Evolutionary conservation across 1,140 invertebrate species (phyloP), one percentile per base, ranked within the genome.

Genomic region (Bicyclus anynana): DNA sequence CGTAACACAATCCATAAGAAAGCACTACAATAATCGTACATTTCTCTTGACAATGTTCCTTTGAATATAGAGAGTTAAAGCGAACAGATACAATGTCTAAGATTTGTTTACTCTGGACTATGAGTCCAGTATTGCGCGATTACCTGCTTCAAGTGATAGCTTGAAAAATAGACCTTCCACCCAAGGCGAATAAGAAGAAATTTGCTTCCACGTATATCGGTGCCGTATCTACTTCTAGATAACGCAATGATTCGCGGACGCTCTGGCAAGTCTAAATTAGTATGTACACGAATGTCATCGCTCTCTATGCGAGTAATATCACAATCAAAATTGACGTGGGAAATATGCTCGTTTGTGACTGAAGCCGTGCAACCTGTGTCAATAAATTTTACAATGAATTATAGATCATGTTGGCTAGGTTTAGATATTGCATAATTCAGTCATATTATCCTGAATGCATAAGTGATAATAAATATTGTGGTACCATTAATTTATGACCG

Each of bases 31-130:
- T 87, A 87, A 87, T 84, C 84, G 80, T 87, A 87, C 77, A 80
- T 87, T 82, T 87, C 78, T 82, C 84, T 87, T 83, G 84, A 84
- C 84, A 82, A 84, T 74, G 78, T 84, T 84, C 75, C 84, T 84
- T 86, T 80, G 78, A 83, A 83, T 83, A 87, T 79, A 81, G 74
- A 81, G 74, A 86, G 81, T 82, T 84, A 86, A 86, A 73, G 70
- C 72, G 74, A 77, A 79, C 69, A 83, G 81, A 86, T 83, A 86
- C 78, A 81, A 87, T 87, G 83, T 83, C 76, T 73, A 81, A 86
- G 83, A 86, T 84, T 86, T 84, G 83, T 86, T 83, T 78, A 73
- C 68, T 80, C 72, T 73, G 72, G 64, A 70, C 65, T 85, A 80
- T 81, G 70, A 78, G 75, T 65, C 60, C 70, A 69, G 62, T 67